Evolutionary conservation across 1,140 invertebrate species (phyloP), one percentile per base, ranked within the genome.

Genomic region (Calliphora vicina): DNA sequence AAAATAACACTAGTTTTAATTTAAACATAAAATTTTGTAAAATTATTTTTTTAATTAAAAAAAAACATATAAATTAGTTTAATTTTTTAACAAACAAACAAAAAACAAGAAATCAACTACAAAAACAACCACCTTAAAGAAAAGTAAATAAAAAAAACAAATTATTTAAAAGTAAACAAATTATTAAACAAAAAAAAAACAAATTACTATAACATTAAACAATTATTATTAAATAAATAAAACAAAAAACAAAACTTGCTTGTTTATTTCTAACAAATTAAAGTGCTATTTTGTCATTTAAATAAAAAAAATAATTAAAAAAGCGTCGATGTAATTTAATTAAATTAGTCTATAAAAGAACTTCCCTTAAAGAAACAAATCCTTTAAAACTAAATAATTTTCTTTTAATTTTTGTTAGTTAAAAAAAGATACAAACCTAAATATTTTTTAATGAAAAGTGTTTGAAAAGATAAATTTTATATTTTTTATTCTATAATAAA

Each of bases 51-150:
- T 23, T 23, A 23, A 67, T 86, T 82, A 85, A 76, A 76, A 76
- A 35, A 29, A 76, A 81, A n/a, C n/a, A n/a, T 86, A 85, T 25
- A 76, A 17, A 27, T 76, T 29, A 76, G 42, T 35, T 85, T 86
- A 86, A 88, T 88, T 88, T 88, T 86, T 88, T 87, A 88, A 67
- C n/a, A 25, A 67, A 25, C n/a, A 67, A 67, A 67, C 57, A 67
- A 67, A n/a, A n/a, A 67, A 67, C 9, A 67, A 87, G n/a, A 76
- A 29, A 76, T 35, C 73, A 76, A 76, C 73, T 35, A 76, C 80
- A 81, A 81, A 29, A 86, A 84, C 23, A 76, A 76, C 73, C 27
- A 76, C 73, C 27, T 76, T 29, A 76, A 76, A 67, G 20, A 5
- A 67, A 67, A 67, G 20, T 12, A 67, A 67, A 67, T 67, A 23